phyloP scores from a whole-genome alignment of 1,140 invertebrate genomes.

The Manduca sexta region DNA sequence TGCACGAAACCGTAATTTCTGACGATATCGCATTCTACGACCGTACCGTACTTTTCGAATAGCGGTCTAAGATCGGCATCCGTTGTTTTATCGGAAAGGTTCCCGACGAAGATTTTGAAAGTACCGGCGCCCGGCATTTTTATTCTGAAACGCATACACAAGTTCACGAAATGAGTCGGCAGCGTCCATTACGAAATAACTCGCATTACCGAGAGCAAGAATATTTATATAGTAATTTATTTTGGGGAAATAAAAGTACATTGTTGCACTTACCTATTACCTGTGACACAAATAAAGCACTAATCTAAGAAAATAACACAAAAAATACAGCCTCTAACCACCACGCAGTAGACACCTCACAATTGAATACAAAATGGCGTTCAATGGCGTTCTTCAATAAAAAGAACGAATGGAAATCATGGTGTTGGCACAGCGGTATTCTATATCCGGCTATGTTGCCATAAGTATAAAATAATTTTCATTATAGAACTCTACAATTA shows the following conservation, averaged over 20 bases:
- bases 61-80: slow-evolving; percentile 89
- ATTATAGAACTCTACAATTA: too few species aligned
- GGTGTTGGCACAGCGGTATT: too few species aligned
- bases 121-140: slow-evolving; percentile 91
- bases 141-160: slow-evolving; percentile 72
- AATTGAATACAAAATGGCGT: slow-evolving; percentile 43
- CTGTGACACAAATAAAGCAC: slow-evolving; percentile 11
- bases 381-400: neutral
- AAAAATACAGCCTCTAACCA: slow-evolving; percentile 5
- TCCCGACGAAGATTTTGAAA: slow-evolving; percentile 97
- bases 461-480: too few species aligned
- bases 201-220: slow-evolving; percentile 33
- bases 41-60: slow-evolving; percentile 96
- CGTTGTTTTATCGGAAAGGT: slow-evolving; percentile 91
- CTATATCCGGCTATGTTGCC: too few species aligned
- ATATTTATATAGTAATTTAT: neutral
- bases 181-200: slow-evolving; percentile 47
- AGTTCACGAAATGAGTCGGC: slow-evolving; percentile 68
- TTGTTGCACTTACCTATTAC: slow-evolving; percentile 37
- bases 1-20: slow-evolving; percentile 99
- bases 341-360: slow-evolving; percentile 14
- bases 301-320: slow-evolving; percentile 24
- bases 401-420: too few species aligned
- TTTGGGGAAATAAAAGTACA: neutral
- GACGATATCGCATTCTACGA: slow-evolving; percentile 96